Percentiles rank a stretch among this genome's conserved stretches.
phyloP scores from a whole-genome alignment of 2,797 vertebrate genomes.

The Hyperoplus immaculatus region DNA sequence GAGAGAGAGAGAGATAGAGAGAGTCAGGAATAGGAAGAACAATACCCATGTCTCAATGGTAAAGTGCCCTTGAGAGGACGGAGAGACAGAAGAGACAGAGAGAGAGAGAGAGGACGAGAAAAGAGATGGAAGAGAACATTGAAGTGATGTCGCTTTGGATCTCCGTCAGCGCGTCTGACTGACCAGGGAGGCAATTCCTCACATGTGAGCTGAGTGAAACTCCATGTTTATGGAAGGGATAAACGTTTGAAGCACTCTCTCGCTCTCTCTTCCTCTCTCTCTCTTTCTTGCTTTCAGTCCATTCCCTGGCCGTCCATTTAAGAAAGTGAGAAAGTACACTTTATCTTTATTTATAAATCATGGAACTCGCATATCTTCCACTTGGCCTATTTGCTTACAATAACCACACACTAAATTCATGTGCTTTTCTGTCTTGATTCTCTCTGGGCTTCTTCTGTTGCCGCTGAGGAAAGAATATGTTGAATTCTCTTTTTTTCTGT shows the following conservation, averaged over 20 bases:
- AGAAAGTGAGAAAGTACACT: slow-evolving; percentile 65
- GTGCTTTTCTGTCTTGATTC: slow-evolving; percentile 37
- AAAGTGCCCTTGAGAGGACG: slow-evolving; percentile 62
- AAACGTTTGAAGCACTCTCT: slow-evolving; percentile 54
- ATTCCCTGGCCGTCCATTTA: slow-evolving; percentile 44
- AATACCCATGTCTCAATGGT: slow-evolving; percentile 52
- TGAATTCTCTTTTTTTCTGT: background rate
- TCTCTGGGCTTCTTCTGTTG: slow-evolving; percentile 12
- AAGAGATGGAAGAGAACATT: slow-evolving; percentile 50
- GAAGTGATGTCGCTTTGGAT: slow-evolving; percentile 76
- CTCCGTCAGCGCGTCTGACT: slow-evolving; percentile 66
- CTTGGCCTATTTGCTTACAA: slow-evolving; percentile 76
- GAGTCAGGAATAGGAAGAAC: slow-evolving; percentile 25
- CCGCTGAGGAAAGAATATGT: background rate
- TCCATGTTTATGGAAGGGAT: slow-evolving; percentile 73
- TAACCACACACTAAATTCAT: slow-evolving; percentile 55
- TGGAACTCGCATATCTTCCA: slow-evolving; percentile 74
- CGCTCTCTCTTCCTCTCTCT: background rate
- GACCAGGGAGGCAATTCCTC: slow-evolving; percentile 59
- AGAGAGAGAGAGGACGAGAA: slow-evolving; percentile 21
- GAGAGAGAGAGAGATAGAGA: slow-evolving; percentile 8
- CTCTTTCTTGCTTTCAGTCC: slow-evolving; percentile 29
- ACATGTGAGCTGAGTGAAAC: slow-evolving; percentile 79
- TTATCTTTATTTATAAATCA: slow-evolving; percentile 82
- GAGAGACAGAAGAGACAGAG: slow-evolving; percentile 46